Conservation (phyloP, 2,113 vertebrate genomes). For the Dipodomys ordii region DNA sequence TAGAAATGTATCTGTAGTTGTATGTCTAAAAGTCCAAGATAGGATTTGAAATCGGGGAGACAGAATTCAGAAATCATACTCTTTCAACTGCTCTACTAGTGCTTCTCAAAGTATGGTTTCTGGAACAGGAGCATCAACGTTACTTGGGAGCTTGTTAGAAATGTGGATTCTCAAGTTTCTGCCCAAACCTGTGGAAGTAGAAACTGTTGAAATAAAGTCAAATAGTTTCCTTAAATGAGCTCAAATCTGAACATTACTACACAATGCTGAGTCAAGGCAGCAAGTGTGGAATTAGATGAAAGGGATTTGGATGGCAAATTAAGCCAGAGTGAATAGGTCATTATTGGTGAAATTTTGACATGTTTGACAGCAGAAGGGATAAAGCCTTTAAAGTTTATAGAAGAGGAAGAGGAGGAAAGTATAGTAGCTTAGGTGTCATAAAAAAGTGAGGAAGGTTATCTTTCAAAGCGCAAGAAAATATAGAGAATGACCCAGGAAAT, state of each 20-base stretch:
- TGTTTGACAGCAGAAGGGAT: background rate
- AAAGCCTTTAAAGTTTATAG: slow-evolving; percentile 4
- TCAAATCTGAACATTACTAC: background rate
- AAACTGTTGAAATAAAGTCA: background rate
- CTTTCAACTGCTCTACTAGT: background rate
- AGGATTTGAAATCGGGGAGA: background rate
- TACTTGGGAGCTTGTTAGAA: slow-evolving; percentile 26
- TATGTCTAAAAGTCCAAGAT: slow-evolving; percentile 14
- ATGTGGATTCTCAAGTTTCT: background rate
- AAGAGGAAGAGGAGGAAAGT: slow-evolving; percentile 26
- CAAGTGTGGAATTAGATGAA: background rate
- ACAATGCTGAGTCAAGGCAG: background rate
- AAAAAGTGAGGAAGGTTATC: background rate
- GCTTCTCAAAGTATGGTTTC: slow-evolving; percentile 14
- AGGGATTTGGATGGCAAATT: slow-evolving; percentile 11
- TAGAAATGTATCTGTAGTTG: slow-evolving; percentile 4
- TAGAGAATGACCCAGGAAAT: background rate
- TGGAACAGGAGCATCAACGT: background rate
- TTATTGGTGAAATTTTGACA: background rate
- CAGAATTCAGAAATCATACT: background rate
- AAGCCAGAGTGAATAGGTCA: background rate
- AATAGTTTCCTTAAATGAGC: slow-evolving; percentile 25
- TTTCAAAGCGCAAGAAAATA: slow-evolving; percentile 4
- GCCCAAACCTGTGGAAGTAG: background rate
- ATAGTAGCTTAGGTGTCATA: background rate